These are phyloP conservation scores for Dissostichus mawsoni DNA, from an alignment of 2,113 vertebrate species.

Conservation along the genomic window DNA sequence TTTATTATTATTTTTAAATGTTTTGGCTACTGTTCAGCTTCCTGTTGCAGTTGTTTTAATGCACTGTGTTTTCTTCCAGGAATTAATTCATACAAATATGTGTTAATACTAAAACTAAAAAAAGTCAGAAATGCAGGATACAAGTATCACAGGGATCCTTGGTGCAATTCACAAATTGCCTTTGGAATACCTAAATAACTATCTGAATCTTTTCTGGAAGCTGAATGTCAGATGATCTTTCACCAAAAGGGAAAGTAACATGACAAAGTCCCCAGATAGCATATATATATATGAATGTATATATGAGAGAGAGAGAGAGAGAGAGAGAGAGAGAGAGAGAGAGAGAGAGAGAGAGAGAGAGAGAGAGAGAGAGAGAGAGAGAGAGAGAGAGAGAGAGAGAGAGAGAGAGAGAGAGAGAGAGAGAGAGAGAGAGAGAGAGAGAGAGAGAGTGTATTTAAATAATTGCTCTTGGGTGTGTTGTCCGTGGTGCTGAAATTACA, in stretches of 20 bases:
- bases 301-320: too few species aligned
- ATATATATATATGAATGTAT: too few species aligned
- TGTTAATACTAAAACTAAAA: neutral
- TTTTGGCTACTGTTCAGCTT: neutral
- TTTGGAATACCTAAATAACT: neutral
- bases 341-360: too few species aligned
- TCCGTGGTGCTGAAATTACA: constrained; percentile 58
- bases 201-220: neutral
- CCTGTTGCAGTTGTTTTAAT: neutral
- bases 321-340: too few species aligned
- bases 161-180: neutral
- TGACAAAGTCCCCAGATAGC: too few species aligned
- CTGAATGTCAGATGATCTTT: neutral
- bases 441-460: too few species aligned
- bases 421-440: too few species aligned
- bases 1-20: neutral
- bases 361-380: too few species aligned
- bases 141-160: neutral
- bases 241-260: neutral
- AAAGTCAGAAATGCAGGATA: neutral
- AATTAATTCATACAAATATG: neutral
- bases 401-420: too few species aligned
- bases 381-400: too few species aligned
- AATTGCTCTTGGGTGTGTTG: neutral
- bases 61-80: neutral